Conservation (phyloP, 2,888 invertebrate genomes). For the Amblyjoppa fuscipennis region DNA sequence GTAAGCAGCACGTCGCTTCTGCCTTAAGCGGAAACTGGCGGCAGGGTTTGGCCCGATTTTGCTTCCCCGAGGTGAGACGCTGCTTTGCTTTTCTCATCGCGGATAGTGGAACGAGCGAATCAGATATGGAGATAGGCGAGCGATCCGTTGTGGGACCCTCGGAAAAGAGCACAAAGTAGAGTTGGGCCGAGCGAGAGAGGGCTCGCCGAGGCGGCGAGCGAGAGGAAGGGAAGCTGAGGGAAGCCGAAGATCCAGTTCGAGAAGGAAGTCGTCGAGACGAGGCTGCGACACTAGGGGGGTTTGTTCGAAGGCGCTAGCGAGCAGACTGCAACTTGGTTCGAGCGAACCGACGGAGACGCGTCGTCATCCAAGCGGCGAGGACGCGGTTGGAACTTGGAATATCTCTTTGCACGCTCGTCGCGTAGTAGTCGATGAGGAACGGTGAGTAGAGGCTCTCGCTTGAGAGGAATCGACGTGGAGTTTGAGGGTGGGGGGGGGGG, state of each 20-base stretch:
- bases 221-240: not conserved
- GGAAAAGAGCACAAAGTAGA: conserved; percentile 40
- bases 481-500: not conserved
- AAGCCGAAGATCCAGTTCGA: conserved; percentile 36
- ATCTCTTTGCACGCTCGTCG: conserved; percentile 65
- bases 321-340: conserved; percentile 30
- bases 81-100: conserved; percentile 17
- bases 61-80: conserved; percentile 15
- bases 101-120: conserved; percentile 4
- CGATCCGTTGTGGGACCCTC: conserved; percentile 42
- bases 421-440: conserved; percentile 52
- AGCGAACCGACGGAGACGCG: conserved; percentile 35
- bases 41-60: conserved; percentile 42
- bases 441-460: not conserved
- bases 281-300: conserved; percentile 9
- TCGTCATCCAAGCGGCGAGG: conserved; percentile 13
- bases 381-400: conserved; percentile 37
- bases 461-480: conserved; percentile 4
- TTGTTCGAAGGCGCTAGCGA: conserved; percentile 40
- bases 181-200: conserved; percentile 25
- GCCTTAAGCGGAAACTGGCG: conserved; percentile 18
- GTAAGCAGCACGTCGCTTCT: conserved; percentile 46
- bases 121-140: conserved; percentile 25
- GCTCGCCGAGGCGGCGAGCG: not conserved
- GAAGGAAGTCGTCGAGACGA: conserved; percentile 43